Conservation (phyloP, 2,888 invertebrate species). For the Actias luna region DNA sequence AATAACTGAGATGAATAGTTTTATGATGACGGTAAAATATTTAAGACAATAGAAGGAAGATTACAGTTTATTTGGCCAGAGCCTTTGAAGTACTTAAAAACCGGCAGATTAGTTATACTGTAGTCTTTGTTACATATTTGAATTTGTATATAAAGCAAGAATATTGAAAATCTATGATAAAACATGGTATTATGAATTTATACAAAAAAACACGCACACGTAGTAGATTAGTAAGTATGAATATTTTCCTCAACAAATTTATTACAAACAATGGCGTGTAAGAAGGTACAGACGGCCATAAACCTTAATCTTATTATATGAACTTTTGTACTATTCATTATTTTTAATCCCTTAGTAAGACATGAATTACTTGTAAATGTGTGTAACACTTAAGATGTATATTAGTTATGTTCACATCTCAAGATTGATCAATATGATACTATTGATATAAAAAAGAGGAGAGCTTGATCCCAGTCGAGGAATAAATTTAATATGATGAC, state of each 20-base stretch:
- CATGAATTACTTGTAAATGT: no score
- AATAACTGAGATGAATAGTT: not conserved
- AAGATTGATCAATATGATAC: no score
- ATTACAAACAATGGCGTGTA: not conserved
- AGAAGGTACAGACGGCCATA: not conserved
- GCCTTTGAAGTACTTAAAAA: not conserved
- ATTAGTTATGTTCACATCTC: no score
- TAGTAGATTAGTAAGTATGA: not conserved
- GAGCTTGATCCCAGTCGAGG: no score
- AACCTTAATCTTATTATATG: not conserved
- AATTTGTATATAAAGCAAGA: not conserved
- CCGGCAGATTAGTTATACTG: not conserved
- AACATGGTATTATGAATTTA: not conserved
- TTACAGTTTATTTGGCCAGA: not conserved
- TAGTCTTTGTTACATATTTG: not conserved
- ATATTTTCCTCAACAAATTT: conserved; percentile 18
- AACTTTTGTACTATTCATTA: not conserved
- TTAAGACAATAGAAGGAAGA: not conserved
- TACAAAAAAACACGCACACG: not conserved
- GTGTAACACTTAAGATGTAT: no score
- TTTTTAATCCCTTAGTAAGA: not conserved
- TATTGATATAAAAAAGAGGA: no score
- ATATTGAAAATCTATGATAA: not conserved
- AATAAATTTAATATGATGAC: no score
- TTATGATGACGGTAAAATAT: not conserved